Base-by-base conservation (phyloP, 30 jellyfish, hydroid and myxozoan species). In the Aurelia coerulea region DNA sequence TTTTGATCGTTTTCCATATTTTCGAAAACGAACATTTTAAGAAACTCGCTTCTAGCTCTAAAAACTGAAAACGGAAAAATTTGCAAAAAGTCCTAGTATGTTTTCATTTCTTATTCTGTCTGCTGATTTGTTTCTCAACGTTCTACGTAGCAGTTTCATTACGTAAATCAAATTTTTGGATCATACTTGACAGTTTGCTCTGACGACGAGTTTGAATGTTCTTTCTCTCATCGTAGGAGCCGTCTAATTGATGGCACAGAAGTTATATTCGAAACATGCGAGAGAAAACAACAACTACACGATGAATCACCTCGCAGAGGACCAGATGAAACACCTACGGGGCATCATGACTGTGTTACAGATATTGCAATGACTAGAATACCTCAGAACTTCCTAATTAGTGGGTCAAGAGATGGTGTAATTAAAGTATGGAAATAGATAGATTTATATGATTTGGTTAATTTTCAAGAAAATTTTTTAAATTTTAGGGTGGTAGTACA, bases 161-260 rank as follows among this genome's bases (percentile, higher is more conserved):
- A 23, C 29, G 29, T 23, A 23, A 23, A 23, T 23, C 29, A 23
- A 23, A 23, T 23, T 23, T 42, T 2, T 7, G 56, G 56, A 46
- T 46, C 8, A 23, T 23, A 46, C 8, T 46, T 46, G 56, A 46
- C 56, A 46, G 56, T 46, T 5, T 4, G 56, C 56, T 46, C 14
- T 46, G 15, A 46, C 56, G 53, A 42, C 10, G 56, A 46, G 56
- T 46, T 46, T 46, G 2, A 19, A 68, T 5, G 0, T 68, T n/a
- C 7, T 1, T 68, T 68, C 59, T 23, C 58, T 74, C 51, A 41
- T 78, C 16, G 29, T 42, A 94, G 99, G 91, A 94, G 76, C 70
- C 97, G 99, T 17, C 66, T 90, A 67, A 94, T 94, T 52, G 99
- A 94, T 80, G 99, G 99, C 15, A 88, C 99, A 5, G 99, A 94